phyloP scores from a whole-genome alignment of 2,888 invertebrate species.

The Itoplectis maculator region DNA sequence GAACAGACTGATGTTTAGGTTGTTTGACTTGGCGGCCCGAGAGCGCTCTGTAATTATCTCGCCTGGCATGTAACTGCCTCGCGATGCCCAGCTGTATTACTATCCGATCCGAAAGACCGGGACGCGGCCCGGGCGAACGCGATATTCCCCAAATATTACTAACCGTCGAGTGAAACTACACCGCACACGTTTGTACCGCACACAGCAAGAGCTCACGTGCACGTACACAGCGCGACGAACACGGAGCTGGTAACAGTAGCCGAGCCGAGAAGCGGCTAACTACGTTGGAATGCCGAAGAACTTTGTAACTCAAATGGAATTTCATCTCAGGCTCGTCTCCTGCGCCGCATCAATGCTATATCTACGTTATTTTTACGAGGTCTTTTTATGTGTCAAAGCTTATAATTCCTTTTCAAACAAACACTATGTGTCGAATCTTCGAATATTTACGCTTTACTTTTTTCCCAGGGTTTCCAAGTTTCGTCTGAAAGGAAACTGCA shows the following conservation, averaged over 20 bases:
- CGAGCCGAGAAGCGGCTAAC: slow-evolving; percentile 12
- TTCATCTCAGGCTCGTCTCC: slow-evolving; percentile 13
- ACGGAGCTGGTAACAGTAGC: slow-evolving; percentile 23
- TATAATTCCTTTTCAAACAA: background rate
- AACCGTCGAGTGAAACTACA: slow-evolving; percentile 63
- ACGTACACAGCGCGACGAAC: background rate
- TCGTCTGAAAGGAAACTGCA: background rate
- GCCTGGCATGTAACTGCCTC: slow-evolving; percentile 82
- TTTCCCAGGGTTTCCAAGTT: background rate
- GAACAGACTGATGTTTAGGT: slow-evolving; percentile 81
- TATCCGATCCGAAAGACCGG: slow-evolving; percentile 75
- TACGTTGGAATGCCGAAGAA: slow-evolving; percentile 30
- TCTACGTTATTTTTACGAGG: background rate
- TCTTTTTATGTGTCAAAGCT: background rate
- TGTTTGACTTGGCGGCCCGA: slow-evolving; percentile 83
- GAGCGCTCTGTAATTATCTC: slow-evolving; percentile 84
- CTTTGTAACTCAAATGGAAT: slow-evolving; percentile 29
- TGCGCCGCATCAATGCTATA: slow-evolving; percentile 18
- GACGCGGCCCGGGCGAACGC: slow-evolving; percentile 69
- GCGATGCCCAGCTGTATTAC: slow-evolving; percentile 80
- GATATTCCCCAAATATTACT: slow-evolving; percentile 65
- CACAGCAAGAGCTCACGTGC: background rate
- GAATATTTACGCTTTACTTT: background rate
- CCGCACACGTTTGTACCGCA: slow-evolving; percentile 45
- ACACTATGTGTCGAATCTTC: background rate